Conservation (phyloP, 2,888 invertebrate genomes). For the Buathra laborator region DNA sequence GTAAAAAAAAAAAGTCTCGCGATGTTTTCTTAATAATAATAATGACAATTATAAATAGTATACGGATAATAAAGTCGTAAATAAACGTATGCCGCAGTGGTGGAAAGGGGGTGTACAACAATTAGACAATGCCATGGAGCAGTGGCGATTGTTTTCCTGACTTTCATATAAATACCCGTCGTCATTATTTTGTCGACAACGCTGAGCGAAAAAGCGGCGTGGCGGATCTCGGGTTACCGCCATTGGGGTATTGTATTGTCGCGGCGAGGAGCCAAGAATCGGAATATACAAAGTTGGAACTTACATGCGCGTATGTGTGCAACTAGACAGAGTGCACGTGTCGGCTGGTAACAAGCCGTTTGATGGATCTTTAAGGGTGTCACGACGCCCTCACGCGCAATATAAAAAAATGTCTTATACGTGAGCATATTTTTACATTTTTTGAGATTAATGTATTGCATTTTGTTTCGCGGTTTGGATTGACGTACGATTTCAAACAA, state of each 20-base stretch:
- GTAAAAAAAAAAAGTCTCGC: background rate
- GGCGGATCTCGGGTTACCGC: conserved; percentile 70
- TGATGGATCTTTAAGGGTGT: conserved; percentile 35
- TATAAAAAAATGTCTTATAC: conserved; percentile 2
- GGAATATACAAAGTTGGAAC: conserved; percentile 35
- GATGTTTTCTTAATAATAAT: background rate
- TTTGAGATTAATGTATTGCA: background rate
- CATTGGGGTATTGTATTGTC: conserved; percentile 58
- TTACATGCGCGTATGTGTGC: conserved; percentile 18
- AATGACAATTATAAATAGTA: background rate
- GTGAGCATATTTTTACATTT: background rate
- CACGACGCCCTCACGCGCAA: background rate
- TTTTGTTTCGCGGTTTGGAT: background rate
- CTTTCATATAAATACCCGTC: conserved; percentile 76
- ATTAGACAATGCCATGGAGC: conserved; percentile 58
- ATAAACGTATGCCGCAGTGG: conserved; percentile 39
- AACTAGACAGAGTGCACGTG: conserved; percentile 60
- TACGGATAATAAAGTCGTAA: conserved; percentile 13
- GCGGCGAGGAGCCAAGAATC: conserved; percentile 62
- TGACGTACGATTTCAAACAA: background rate
- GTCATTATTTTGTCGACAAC: conserved; percentile 67
- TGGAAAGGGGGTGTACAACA: conserved; percentile 28
- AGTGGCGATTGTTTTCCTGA: conserved; percentile 79
- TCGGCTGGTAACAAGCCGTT: conserved; percentile 38
- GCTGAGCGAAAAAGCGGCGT: conserved; percentile 35